These are phyloP conservation scores for Hydractinia symbiolongicarpus DNA, from an alignment of 30 jellyfish, hydroid and myxozoan genomes.

Conservation along the genomic window DNA sequence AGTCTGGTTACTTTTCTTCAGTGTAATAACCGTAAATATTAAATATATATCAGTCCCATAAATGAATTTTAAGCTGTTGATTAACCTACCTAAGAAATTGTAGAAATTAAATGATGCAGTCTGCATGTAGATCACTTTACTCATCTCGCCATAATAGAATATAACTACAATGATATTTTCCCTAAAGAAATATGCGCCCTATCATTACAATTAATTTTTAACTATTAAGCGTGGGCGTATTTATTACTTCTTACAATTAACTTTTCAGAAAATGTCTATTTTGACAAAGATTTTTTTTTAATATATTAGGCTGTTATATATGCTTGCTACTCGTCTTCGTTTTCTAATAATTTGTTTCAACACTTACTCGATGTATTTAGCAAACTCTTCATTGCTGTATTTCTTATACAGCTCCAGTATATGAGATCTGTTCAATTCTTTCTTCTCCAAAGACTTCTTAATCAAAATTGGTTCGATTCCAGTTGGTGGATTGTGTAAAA, in stretches of 20 bases:
- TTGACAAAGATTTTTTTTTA: background rate
- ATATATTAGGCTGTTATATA: background rate
- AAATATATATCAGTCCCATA: no score
- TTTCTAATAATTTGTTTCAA: background rate
- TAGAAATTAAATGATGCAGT: slow-evolving; percentile 12
- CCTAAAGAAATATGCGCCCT: background rate
- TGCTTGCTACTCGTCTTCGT: background rate
- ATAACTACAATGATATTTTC: slow-evolving; percentile 26
- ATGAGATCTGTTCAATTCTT: background rate
- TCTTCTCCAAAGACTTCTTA: background rate
- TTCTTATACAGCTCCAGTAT: background rate
- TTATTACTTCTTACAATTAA: no score
- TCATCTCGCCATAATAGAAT: slow-evolving; percentile 24
- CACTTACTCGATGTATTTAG: slow-evolving; percentile 10
- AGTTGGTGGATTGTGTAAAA: slow-evolving; percentile 20
- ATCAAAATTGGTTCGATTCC: slow-evolving; percentile 7
- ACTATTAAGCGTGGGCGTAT: background rate
- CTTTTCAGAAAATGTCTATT: no score
- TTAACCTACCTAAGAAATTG: slow-evolving; percentile 24
- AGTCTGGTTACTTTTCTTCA: background rate
- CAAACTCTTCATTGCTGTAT: background rate
- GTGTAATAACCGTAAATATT: no score
- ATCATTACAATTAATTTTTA: background rate
- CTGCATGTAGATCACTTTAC: slow-evolving; percentile 12
- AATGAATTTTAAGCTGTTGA: no score